These are phyloP conservation scores for Acyrthosiphon pisum DNA, from an alignment of 1,140 invertebrate genomes.

Conservation along the genomic window DNA sequence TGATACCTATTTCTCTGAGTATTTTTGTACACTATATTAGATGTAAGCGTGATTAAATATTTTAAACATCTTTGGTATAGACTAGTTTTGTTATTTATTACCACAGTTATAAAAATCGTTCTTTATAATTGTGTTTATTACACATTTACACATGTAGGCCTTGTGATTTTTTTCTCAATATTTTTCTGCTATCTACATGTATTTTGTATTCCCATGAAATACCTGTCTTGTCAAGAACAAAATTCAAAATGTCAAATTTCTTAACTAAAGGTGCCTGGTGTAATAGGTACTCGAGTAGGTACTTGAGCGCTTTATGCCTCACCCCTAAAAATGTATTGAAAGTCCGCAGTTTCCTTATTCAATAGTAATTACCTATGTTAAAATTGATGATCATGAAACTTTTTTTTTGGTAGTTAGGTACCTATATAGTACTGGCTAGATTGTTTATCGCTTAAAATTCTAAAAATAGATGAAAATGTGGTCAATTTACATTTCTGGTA, in stretches of 20 bases:
- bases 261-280: not conserved
- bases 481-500: not conserved
- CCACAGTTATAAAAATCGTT: too few species aligned
- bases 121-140: too few species aligned
- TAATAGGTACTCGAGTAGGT: too few species aligned
- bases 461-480: conserved; percentile 7
- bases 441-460: not conserved
- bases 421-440: not conserved
- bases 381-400: not conserved
- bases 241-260: not conserved
- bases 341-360: not conserved
- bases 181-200: not conserved
- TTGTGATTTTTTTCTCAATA: not conserved
- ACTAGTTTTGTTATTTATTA: not conserved
- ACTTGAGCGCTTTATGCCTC: too few species aligned
- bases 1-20: not conserved
- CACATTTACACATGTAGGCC: not conserved
- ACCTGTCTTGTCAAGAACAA: not conserved
- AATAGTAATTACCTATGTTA: not conserved
- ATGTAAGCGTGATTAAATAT: not conserved
- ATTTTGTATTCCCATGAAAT: not conserved
- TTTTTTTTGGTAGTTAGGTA: too few species aligned
- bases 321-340: not conserved
- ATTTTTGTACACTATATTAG: not conserved
- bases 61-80: not conserved